Evolutionary conservation across 2,797 vertebrate genomes (phyloP).

Genomic region (Dermochelys coriacea): DNA sequence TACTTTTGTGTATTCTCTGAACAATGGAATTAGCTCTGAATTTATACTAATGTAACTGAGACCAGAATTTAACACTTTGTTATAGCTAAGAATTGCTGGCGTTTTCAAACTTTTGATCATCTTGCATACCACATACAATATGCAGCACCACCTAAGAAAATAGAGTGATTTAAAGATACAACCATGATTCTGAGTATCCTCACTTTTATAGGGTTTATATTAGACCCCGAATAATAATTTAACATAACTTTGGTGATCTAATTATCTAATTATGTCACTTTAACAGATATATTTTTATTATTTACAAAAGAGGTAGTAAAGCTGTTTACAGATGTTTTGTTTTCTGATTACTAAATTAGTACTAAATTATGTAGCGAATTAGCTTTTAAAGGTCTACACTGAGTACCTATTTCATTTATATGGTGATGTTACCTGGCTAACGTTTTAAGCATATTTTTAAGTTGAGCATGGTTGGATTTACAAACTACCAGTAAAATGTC

Average conservation of each 20-base stretch:
- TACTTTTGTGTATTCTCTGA: background rate
- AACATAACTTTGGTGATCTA: conserved; percentile 51
- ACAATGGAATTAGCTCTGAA: background rate
- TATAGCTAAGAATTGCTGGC: background rate
- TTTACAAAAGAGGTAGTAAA: conserved; percentile 34
- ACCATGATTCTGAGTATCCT: background rate
- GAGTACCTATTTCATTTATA: background rate
- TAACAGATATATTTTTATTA: conserved; percentile 34
- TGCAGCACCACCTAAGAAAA: background rate
- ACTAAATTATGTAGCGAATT: conserved; percentile 32
- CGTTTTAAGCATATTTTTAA: conserved; percentile 36
- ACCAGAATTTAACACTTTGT: background rate
- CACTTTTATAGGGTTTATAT: background rate
- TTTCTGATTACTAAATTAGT: conserved; percentile 43
- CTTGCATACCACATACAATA: background rate
- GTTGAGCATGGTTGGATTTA: conserved; percentile 22
- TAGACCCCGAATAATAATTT: background rate
- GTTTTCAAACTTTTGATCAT: background rate
- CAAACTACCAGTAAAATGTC: conserved; percentile 37
- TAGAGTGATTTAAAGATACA: background rate
- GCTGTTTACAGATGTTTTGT: conserved; percentile 44
- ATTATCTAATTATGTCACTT: background rate
- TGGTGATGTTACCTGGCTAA: background rate
- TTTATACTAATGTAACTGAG: background rate
- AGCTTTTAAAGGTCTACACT: conserved; percentile 16